Evolutionary conservation across 2,113 vertebrate genomes (phyloP).

Genomic region (Megalops atlanticus): DNA sequence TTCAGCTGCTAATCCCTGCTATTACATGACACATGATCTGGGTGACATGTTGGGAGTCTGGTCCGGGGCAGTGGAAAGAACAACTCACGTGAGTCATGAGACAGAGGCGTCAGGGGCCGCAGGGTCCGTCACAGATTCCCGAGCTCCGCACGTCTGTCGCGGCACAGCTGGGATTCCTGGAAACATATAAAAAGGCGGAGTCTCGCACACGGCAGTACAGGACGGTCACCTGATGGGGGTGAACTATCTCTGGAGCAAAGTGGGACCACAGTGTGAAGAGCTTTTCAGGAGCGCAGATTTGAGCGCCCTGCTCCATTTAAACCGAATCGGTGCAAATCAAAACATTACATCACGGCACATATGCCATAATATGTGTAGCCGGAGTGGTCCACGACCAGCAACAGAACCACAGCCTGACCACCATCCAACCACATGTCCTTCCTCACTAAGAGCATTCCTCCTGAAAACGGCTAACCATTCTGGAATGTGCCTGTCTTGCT

Average conservation of each 20-base stretch:
- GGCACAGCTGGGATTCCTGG: not conserved
- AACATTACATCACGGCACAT: not conserved
- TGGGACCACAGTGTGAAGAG: no score
- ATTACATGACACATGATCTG: conserved; percentile 8
- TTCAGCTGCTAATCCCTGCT: not conserved
- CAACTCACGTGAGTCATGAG: not conserved
- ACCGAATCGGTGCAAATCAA: not conserved
- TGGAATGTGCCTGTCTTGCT: not conserved
- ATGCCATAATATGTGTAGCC: not conserved
- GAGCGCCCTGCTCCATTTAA: not conserved
- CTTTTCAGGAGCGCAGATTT: not conserved
- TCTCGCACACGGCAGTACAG: no score
- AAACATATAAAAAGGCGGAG: no score
- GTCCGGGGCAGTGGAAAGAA: not conserved
- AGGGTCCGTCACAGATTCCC: not conserved
- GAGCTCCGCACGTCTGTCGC: not conserved
- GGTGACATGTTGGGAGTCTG: not conserved
- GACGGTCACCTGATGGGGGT: no score
- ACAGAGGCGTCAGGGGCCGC: not conserved
- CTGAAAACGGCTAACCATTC: not conserved
- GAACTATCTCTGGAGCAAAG: not conserved
- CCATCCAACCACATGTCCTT: not conserved
- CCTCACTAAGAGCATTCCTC: not conserved
- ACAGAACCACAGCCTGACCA: not conserved
- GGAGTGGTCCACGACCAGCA: not conserved